Evolutionary conservation across 2,797 vertebrate genomes (phyloP).

Genomic region (Syndactyla subalaris): DNA sequence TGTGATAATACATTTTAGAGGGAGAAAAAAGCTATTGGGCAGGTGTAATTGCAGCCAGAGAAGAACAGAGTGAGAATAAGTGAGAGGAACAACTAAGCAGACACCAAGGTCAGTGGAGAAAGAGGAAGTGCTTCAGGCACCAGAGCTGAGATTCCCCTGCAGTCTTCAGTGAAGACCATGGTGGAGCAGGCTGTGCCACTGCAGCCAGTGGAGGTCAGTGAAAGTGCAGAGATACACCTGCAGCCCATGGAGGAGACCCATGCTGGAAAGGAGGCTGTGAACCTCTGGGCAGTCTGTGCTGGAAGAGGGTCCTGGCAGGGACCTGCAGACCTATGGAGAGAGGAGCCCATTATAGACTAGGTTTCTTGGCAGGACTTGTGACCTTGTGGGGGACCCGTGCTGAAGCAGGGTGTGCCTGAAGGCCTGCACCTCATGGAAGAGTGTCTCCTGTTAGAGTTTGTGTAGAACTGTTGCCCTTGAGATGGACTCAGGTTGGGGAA

Average conservation of each 20-base stretch:
- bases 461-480: background rate
- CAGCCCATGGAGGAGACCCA: background rate
- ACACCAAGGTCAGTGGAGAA: background rate
- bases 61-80: background rate
- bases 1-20: background rate
- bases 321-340: background rate
- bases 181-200: background rate
- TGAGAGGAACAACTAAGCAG: background rate
- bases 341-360: background rate
- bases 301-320: background rate
- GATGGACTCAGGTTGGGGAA: no score
- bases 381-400: background rate
- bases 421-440: accelerated
- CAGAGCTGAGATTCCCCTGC: background rate
- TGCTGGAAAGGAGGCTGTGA: background rate
- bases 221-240: background rate
- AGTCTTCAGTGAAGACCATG: background rate
- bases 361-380: background rate
- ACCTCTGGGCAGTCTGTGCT: accelerated
- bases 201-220: background rate
- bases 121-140: background rate
- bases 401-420: background rate
- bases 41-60: background rate
- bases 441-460: no score
- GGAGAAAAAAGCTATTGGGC: no score